Percentiles rank a stretch among this genome's conserved stretches.
Evolutionary conservation across 2,797 vertebrate species (phyloP).

Genomic region (Lindbergichthys nudifrons): DNA sequence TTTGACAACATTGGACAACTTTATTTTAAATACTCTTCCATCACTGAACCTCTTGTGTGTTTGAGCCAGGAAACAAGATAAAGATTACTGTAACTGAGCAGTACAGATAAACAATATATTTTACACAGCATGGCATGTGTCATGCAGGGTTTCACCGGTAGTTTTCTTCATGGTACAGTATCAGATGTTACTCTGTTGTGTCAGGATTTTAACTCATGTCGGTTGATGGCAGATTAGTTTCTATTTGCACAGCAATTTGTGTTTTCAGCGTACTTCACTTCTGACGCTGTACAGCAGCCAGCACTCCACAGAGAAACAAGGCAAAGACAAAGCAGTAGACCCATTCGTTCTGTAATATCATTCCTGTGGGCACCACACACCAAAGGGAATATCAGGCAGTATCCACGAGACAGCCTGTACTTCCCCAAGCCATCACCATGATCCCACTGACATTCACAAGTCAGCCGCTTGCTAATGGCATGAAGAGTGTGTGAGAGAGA

Average conservation of each 20-base stretch:
- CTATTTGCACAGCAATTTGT: conserved; percentile 28
- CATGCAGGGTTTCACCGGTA: conserved; percentile 20
- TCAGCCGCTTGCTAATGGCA: conserved; percentile 62
- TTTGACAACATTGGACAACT: background rate
- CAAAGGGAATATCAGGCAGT: conserved; percentile 69
- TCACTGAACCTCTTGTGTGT: background rate
- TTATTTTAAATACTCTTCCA: background rate
- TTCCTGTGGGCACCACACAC: conserved; percentile 52
- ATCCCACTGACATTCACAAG: conserved; percentile 72
- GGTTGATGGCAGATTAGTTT: conserved; percentile 17
- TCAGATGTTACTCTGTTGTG: no score
- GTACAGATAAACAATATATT: conserved; percentile 6
- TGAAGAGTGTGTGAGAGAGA: background rate
- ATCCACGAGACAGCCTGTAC: conserved; percentile 53
- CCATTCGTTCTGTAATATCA: conserved; percentile 73
- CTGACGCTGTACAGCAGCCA: conserved; percentile 41
- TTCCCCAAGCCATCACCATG: conserved; percentile 58
- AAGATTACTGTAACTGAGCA: background rate
- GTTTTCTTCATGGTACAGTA: conserved; percentile 1
- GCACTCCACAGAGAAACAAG: conserved; percentile 51
- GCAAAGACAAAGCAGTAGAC: conserved; percentile 49
- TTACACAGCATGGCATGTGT: conserved; percentile 10
- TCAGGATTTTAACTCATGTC: conserved; percentile 23
- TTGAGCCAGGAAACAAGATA: background rate
- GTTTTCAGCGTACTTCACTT: conserved; percentile 48